Evolutionary conservation across 2,797 vertebrate species (phyloP).

Genomic region (Hyperoplus immaculatus): DNA sequence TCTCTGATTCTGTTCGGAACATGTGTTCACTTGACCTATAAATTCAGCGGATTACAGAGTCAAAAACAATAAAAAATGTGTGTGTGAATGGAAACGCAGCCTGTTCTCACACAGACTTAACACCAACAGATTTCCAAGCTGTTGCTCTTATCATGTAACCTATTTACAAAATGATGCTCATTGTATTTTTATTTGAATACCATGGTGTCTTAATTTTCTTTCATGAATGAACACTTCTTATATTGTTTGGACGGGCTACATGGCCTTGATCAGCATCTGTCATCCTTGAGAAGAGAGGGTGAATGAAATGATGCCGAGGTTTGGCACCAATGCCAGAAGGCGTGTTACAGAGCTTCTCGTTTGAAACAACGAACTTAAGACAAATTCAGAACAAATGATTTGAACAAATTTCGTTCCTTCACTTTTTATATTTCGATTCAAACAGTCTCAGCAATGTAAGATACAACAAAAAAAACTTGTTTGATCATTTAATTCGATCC

Average conservation of each 20-base stretch:
- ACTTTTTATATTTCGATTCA: constrained; percentile 29
- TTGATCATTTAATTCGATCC: not conserved
- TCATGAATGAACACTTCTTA: constrained; percentile 13
- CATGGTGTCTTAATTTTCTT: constrained; percentile 4
- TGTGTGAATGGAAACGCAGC: constrained; percentile 71
- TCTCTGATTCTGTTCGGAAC: constrained; percentile 45
- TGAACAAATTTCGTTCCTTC: constrained; percentile 29
- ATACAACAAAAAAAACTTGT: not conserved
- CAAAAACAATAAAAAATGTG: constrained; percentile 71
- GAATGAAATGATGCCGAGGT: constrained; percentile 26
- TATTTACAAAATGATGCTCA: constrained; percentile 52
- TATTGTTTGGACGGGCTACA: constrained; percentile 30
- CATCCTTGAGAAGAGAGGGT: constrained; percentile 18
- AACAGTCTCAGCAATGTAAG: not conserved
- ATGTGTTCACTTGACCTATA: constrained; percentile 76
- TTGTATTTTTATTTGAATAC: constrained; percentile 35
- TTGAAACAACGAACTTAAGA: not conserved
- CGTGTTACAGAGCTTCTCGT: constrained; percentile 19
- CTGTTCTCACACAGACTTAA: constrained; percentile 77
- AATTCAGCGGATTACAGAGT: constrained; percentile 75
- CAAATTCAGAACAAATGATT: not conserved
- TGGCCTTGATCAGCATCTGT: constrained; percentile 57
- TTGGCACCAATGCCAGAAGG: constrained; percentile 21
- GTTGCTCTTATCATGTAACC: constrained; percentile 69
- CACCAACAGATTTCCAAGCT: constrained; percentile 65